These are phyloP conservation scores for Drosophila littoralis DNA, from an alignment of 1,140 invertebrate genomes.

Conservation along the genomic window DNA sequence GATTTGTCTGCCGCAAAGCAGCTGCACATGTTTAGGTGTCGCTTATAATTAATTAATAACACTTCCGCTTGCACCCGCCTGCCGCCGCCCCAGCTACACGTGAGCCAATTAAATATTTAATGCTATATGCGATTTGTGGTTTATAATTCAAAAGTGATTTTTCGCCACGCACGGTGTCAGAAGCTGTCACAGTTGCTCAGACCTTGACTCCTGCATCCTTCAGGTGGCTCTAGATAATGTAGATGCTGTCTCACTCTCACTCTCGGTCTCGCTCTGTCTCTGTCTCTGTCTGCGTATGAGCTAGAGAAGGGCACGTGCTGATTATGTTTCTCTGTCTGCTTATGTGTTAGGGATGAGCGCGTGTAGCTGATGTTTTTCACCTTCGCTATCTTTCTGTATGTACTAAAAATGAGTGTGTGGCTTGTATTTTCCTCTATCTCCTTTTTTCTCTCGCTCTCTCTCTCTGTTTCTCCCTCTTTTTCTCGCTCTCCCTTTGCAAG, in stretches of 20 bases:
- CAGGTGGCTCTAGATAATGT: constrained; percentile 22
- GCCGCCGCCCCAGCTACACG: too few species aligned
- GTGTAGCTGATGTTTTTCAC: background rate
- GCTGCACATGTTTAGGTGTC: constrained; percentile 13
- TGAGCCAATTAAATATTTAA: constrained; percentile 47
- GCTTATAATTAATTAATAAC: constrained; percentile 37
- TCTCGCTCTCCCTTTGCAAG: too few species aligned
- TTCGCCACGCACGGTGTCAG: constrained; percentile 43
- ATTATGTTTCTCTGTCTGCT: background rate
- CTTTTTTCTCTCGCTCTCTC: too few species aligned
- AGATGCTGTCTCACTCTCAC: background rate
- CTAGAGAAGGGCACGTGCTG: constrained; percentile 17
- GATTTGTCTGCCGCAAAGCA: constrained; percentile 6
- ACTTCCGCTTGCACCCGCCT: background rate
- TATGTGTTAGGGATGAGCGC: too few species aligned
- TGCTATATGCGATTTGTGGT: constrained; percentile 31
- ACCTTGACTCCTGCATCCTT: constrained; percentile 29
- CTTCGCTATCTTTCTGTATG: background rate
- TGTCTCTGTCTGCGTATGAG: background rate
- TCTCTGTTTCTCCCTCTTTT: background rate
- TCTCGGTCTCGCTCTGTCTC: background rate
- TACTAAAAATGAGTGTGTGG: too few species aligned
- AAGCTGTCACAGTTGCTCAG: constrained; percentile 18
- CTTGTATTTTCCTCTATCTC: too few species aligned
- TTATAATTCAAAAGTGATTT: constrained; percentile 46